These are phyloP conservation scores for Trissolcus japonicus DNA, from an alignment of 2,888 invertebrate species.

Conservation along the genomic window DNA sequence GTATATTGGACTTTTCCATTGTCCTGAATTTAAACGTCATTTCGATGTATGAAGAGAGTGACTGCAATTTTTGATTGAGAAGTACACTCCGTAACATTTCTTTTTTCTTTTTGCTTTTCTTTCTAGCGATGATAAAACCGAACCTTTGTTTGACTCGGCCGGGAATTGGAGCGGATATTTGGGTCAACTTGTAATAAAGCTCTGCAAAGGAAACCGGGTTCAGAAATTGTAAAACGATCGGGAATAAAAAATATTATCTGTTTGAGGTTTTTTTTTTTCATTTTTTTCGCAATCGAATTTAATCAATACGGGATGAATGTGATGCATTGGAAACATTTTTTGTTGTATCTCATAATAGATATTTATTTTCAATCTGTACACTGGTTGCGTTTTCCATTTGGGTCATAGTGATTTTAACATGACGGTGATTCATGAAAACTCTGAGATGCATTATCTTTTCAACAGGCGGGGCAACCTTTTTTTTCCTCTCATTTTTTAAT, in stretches of 20 bases:
- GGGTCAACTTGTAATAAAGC: conserved; percentile 23
- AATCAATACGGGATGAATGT: conserved; percentile 19
- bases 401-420: background rate
- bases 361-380: conserved; percentile 5
- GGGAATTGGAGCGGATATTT: conserved; percentile 19
- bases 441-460: background rate
- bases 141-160: conserved; percentile 21
- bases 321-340: background rate
- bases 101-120: background rate
- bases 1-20: conserved; percentile 17
- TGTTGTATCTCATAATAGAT: conserved; percentile 4
- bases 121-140: background rate
- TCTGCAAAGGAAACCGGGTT: conserved; percentile 10
- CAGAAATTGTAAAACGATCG: conserved; percentile 29
- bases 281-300: conserved; percentile 9
- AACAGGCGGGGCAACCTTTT: too few species aligned
- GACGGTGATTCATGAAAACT: background rate
- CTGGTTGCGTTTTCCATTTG: too few species aligned
- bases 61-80: conserved; percentile 10
- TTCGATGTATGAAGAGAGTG: conserved; percentile 6
- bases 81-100: background rate
- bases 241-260: conserved; percentile 16
- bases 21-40: conserved; percentile 1
- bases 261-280: too few species aligned
- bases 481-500: too few species aligned